phyloP scores from a whole-genome alignment of 2,113 vertebrate genomes.

The Strix uralensis region DNA sequence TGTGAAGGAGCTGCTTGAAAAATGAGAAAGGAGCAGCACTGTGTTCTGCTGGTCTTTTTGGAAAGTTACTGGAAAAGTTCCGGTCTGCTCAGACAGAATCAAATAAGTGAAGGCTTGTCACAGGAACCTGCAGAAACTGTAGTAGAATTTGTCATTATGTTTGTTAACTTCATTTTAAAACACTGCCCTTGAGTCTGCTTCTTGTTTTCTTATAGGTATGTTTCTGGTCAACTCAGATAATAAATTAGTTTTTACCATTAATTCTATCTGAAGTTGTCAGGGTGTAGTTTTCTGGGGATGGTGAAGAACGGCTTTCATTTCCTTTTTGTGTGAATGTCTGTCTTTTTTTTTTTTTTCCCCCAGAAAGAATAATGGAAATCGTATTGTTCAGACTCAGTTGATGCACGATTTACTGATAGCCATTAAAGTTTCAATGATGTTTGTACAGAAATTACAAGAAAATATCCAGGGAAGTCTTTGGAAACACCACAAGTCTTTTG shows the following conservation, averaged over 20 bases:
- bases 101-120: background rate
- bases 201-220: background rate
- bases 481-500: constrained; percentile 45
- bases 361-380: constrained; percentile 83
- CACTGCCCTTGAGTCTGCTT: background rate
- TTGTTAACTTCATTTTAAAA: background rate
- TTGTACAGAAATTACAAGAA: constrained; percentile 84
- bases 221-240: background rate
- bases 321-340: background rate
- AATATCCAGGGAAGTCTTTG: constrained; percentile 58
- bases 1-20: background rate
- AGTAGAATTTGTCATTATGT: background rate
- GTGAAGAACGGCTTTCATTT: background rate
- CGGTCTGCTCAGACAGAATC: background rate
- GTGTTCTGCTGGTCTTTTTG: background rate
- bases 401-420: constrained; percentile 87
- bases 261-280: background rate
- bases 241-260: background rate
- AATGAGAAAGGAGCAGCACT: background rate
- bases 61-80: background rate
- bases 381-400: constrained; percentile 84
- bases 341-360: constrained; percentile 8
- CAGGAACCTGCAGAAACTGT: background rate
- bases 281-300: background rate
- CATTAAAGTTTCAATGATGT: constrained; percentile 86